A percentile compares a stretch with the other conserved stretches of the same genome.
These are phyloP conservation scores for Pheosia gnoma DNA, from an alignment of 2,888 invertebrate species.

Conservation along the genomic window DNA sequence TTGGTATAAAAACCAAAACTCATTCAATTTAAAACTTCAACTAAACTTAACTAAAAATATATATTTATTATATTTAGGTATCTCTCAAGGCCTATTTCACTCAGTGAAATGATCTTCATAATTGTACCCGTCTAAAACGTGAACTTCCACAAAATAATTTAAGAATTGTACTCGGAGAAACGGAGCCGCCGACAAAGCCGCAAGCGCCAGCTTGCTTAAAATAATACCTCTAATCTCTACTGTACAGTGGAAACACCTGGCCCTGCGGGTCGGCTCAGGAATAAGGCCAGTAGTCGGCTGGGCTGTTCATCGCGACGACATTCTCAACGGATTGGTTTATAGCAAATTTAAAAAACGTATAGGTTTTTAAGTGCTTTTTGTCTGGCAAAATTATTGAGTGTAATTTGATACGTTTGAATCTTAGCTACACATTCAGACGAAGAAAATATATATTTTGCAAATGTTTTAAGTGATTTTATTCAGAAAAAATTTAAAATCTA, in stretches of 20 bases:
- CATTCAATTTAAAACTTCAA: no score
- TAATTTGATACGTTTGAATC: no score
- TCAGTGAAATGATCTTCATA: not conserved
- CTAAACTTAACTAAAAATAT: no score
- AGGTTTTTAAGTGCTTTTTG: no score
- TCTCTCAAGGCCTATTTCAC: not conserved
- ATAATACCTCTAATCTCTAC: conserved; percentile 54
- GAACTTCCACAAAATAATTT: conserved; percentile 20
- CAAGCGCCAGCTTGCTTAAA: conserved; percentile 37
- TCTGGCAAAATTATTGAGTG: no score
- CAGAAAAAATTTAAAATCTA: no score
- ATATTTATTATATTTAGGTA: not conserved
- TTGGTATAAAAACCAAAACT: no score
- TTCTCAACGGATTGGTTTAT: not conserved
- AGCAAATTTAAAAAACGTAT: no score
- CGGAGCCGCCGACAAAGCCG: conserved; percentile 22
- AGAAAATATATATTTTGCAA: no score
- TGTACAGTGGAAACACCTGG: conserved; percentile 42
- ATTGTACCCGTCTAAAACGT: not conserved
- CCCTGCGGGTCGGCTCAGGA: conserved; percentile 32
- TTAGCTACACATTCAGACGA: no score
- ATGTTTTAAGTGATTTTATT: no score
- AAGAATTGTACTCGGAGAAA: conserved; percentile 21
- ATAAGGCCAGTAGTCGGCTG: conserved; percentile 22
- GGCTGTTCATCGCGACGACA: not conserved